Conservation (phyloP, 2,113 vertebrate genomes). For the Psammodynastes pulverulentus region DNA sequence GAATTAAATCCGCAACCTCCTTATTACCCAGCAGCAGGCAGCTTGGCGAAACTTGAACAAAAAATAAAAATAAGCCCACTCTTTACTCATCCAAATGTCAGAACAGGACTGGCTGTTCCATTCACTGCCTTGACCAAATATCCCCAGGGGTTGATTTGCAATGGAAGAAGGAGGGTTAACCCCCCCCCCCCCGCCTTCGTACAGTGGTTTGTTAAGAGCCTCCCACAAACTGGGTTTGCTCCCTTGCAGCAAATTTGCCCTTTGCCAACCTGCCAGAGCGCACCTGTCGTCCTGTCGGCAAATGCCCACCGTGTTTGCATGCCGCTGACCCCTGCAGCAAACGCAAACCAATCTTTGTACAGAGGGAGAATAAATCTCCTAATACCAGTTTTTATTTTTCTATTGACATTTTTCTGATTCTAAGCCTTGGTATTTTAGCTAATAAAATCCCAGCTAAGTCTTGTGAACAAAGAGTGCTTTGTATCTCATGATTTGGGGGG, state of each 20-base stretch:
- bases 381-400: constrained; percentile 23
- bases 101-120: neutral
- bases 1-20: neutral
- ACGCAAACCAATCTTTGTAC: constrained; percentile 1
- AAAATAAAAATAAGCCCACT: neutral
- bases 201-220: too few relatives aligned
- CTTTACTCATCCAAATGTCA: neutral
- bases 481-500: neutral
- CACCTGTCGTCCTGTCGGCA: neutral
- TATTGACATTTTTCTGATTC: constrained; percentile 10
- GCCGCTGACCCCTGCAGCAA: too few relatives aligned
- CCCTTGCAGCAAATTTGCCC: neutral
- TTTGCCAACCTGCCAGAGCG: neutral
- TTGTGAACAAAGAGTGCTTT: neutral
- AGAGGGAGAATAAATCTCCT: neutral
- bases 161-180: neutral
- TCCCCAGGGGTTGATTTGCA: neutral
- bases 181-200: neutral
- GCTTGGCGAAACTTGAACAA: neutral
- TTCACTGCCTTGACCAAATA: neutral
- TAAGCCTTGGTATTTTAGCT: constrained; percentile 9
- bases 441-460: constrained; percentile 19
- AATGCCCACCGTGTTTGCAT: neutral
- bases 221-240: neutral
- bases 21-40: neutral